phyloP scores from a whole-genome alignment of 2,797 vertebrate species.

The Paguma larvata region DNA sequence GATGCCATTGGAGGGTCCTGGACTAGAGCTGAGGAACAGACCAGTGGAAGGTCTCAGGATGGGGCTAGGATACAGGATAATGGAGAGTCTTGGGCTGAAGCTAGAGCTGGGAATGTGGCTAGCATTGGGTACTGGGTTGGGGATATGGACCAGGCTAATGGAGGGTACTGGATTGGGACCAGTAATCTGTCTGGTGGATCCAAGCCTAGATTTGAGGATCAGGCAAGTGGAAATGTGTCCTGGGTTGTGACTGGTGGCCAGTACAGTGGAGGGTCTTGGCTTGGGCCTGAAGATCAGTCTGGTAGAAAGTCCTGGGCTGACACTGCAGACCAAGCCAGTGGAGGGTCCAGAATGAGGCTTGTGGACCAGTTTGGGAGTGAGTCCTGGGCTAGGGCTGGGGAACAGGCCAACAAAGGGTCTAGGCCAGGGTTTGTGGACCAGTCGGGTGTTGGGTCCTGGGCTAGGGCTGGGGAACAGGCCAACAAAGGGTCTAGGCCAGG shows the following conservation, averaged over 20 bases:
- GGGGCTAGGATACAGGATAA: slow-evolving; percentile 59
- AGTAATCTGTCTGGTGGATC: background rate
- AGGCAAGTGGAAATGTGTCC: slow-evolving; percentile 59
- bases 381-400: slow-evolving; percentile 44
- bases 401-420: slow-evolving; percentile 43
- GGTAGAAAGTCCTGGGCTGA: slow-evolving; percentile 34
- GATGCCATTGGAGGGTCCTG: slow-evolving; percentile 9
- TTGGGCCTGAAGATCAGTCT: slow-evolving; percentile 34
- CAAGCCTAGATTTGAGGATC: slow-evolving; percentile 62
- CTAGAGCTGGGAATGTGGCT: slow-evolving; percentile 66
- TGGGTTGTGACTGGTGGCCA: slow-evolving; percentile 63
- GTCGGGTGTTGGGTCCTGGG: slow-evolving; percentile 22
- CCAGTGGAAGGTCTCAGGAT: background rate
- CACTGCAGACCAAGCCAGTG: slow-evolving; percentile 28
- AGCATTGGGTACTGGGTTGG: slow-evolving; percentile 74
- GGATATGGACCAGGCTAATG: slow-evolving; percentile 63
- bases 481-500: slow-evolving; percentile 17
- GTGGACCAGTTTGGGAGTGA: slow-evolving; percentile 30
- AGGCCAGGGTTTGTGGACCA: slow-evolving; percentile 48
- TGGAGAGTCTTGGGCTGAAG: slow-evolving; percentile 57
- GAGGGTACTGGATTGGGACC: slow-evolving; percentile 66
- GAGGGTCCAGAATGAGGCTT: slow-evolving; percentile 2
- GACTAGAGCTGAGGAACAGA: background rate
- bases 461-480: slow-evolving; percentile 36
- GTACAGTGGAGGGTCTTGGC: background rate